Percentiles rank a stretch among this genome's conserved stretches.
Conservation (phyloP, 2,113 vertebrate genomes). For the Oriolus oriolus region DNA sequence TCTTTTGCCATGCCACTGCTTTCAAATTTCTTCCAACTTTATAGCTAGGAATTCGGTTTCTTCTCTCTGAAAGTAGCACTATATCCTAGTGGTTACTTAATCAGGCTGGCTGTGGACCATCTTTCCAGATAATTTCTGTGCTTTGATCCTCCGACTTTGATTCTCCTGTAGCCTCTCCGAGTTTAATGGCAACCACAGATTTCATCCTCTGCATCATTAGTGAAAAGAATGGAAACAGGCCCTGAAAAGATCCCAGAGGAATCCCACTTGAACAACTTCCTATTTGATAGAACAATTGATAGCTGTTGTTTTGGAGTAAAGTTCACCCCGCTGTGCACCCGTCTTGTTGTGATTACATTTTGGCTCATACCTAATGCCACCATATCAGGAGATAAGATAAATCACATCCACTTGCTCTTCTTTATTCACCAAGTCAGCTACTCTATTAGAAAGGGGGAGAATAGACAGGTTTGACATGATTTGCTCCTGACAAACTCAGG, state of each 20-base stretch:
- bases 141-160: background rate
- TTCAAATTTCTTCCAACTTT: background rate
- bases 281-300: slow-evolving; percentile 49
- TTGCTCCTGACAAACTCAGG: slow-evolving; percentile 11
- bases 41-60: background rate
- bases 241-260: slow-evolving; percentile 17
- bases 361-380: background rate
- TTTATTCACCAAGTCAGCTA: background rate
- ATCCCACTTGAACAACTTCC: slow-evolving; percentile 18
- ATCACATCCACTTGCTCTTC: background rate
- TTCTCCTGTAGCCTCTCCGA: background rate
- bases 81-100: background rate
- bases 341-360: background rate
- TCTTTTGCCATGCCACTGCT: background rate
- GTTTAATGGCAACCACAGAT: slow-evolving; percentile 4
- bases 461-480: background rate
- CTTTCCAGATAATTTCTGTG: background rate
- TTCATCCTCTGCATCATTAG: slow-evolving; percentile 5
- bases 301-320: background rate
- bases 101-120: background rate
- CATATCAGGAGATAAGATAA: background rate
- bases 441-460: background rate
- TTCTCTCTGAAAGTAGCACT: background rate
- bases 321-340: background rate
- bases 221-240: slow-evolving; percentile 24